A percentile compares a stretch with the other conserved stretches of the same genome.
phyloP scores from a whole-genome alignment of 2,888 invertebrate species.

The Crocallis elinguaria region DNA sequence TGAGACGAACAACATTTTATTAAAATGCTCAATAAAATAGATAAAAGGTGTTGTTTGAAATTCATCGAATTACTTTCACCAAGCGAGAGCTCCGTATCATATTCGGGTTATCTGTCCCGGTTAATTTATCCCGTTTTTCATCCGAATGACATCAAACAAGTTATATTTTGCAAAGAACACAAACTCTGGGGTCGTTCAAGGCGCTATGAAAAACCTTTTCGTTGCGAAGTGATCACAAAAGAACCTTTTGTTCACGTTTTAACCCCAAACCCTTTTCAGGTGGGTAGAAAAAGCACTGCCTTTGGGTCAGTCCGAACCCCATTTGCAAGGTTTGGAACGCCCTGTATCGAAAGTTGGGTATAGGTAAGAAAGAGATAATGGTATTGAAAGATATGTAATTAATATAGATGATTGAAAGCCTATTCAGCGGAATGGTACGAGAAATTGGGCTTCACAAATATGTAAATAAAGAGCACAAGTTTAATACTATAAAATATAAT shows the following conservation, averaged over 20 bases:
- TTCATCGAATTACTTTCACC: conserved; percentile 19
- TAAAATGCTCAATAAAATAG: conserved; percentile 4
- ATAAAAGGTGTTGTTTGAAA: conserved; percentile 1
- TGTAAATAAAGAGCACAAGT: too few relatives aligned
- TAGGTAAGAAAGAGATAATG: too few relatives aligned
- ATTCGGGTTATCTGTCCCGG: neutral
- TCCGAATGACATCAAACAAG: conserved; percentile 29
- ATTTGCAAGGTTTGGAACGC: neutral
- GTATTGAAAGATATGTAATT: too few relatives aligned
- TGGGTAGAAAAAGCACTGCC: conserved; percentile 11
- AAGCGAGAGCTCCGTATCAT: conserved; percentile 3
- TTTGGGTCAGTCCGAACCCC: conserved; percentile 13
- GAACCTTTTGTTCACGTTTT: conserved; percentile 28
- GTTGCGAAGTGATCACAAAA: conserved; percentile 27
- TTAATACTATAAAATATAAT: too few relatives aligned
- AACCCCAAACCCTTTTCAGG: conserved; percentile 9
- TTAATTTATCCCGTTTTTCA: conserved; percentile 21
- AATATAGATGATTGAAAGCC: too few relatives aligned
- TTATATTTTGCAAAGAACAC: conserved; percentile 18
- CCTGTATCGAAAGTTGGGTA: neutral
- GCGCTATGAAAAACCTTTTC: conserved; percentile 31
- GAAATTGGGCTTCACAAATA: too few relatives aligned
- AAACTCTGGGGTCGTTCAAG: conserved; percentile 20
- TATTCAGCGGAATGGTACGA: too few relatives aligned
- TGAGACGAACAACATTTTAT: conserved; percentile 8